Evolutionary conservation across 1,140 invertebrate genomes (phyloP), one percentile per base, ranked within the genome.

Genomic region (Schmidtea mediterranea): DNA sequence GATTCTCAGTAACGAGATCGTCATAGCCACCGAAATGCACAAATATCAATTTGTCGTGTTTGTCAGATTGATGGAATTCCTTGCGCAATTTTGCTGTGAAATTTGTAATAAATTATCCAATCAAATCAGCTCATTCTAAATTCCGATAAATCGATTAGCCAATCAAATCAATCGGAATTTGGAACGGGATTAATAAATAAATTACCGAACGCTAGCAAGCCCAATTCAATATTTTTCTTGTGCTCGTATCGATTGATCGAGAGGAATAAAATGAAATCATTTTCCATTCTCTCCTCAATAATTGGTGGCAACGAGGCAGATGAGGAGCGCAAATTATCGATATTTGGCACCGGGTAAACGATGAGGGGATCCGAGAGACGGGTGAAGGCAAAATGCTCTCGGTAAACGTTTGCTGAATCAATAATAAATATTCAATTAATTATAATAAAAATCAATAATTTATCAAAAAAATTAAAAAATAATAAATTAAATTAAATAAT

Each of bases 21-120:
- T 99, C 92, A 68, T 90, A 97, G 1, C 92, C 92, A 21, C 92
- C 92, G 51, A 83, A 86, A 55, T 98, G 75, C n/a, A 97, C 75
- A 36, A 97, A 71, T 59, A 80, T n/a, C 5, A 21, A 38, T 23
- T n/a, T n/a, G 9, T 45, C 12, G 16, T 15, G 21, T 13, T 13
- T 45, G 2, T 21, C 22, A 15, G 24, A 22, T 46, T 24, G 2
- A 19, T 32, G 6, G 5, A 48, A 36, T 16, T 37, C 36, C 10
- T n/a, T 48, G 3, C 16, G 16, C 3, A 46, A 32, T 8, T 46
- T 46, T 12, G 16, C 26, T 21, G 10, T 12, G n/a, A 13, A 2
- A 32, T 1, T 24, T 16, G 3, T 15, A 37, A 36, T n/a, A n/a
- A n/a, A n/a, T n/a, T n/a, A n/a, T n/a, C n/a, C n/a, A n/a, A n/a